Evolutionary conservation across 1,140 invertebrate genomes (phyloP).

Genomic region (Papilio helenus): DNA sequence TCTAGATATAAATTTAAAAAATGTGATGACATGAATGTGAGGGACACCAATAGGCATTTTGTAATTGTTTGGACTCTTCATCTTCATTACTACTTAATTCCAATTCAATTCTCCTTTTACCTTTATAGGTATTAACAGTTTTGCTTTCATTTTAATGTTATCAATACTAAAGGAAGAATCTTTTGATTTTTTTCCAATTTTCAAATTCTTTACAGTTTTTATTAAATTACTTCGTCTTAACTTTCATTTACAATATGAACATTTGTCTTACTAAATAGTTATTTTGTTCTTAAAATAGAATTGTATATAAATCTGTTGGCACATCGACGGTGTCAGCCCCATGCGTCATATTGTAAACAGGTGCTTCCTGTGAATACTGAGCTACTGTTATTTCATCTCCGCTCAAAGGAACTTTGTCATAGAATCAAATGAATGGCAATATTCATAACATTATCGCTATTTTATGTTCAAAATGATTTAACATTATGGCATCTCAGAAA

Average conservation of each 20-base stretch:
- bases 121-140: no score
- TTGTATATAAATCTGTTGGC: conserved; percentile 1
- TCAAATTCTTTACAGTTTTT: no score
- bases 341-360: conserved; percentile 27
- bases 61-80: no score
- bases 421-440: conserved; percentile 13
- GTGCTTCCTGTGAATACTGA: conserved; percentile 17
- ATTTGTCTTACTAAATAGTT: not conserved
- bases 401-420: conserved; percentile 21
- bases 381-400: conserved; percentile 17
- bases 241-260: not conserved
- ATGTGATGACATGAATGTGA: no score
- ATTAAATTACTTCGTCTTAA: no score
- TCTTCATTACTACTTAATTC: no score
- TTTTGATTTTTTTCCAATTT: no score
- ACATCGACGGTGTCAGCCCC: conserved; percentile 9
- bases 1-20: conserved; percentile 4
- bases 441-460: not conserved
- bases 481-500: not conserved
- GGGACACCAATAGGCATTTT: no score
- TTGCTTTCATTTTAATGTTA: no score
- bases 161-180: no score
- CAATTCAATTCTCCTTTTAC: no score
- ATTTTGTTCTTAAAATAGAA: conserved; percentile 10
- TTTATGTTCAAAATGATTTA: not conserved